Evolutionary conservation across 64 coral and sea anemone genomes (phyloP).

Genomic region (Pachyseris speciosa): DNA sequence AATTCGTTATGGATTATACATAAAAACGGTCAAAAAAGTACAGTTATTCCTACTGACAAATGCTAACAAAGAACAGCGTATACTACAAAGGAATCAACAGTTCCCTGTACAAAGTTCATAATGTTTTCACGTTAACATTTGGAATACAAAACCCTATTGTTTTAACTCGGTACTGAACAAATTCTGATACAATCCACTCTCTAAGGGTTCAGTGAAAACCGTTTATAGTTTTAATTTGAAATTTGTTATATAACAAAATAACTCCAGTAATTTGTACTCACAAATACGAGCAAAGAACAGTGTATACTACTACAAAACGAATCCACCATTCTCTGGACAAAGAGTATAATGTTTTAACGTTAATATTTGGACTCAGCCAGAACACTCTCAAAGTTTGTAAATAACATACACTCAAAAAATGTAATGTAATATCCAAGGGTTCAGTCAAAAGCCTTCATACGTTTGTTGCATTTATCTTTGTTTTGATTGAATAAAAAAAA

Average conservation of each 20-base stretch:
- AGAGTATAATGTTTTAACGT: neutral
- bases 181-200: neutral
- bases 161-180: neutral
- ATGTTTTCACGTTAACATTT: neutral
- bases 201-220: neutral
- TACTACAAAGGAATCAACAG: conserved; percentile 6
- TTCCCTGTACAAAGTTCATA: neutral
- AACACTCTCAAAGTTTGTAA: neutral
- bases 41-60: conserved; percentile 15
- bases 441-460: neutral
- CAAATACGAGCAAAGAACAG: conserved; percentile 12
- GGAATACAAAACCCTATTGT: neutral
- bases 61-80: conserved; percentile 21
- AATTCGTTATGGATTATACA: neutral
- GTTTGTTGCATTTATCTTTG: neutral
- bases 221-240: neutral
- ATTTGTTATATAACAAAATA: neutral
- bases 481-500: conserved; percentile 15
- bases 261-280: conserved; percentile 18
- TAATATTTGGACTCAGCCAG: neutral
- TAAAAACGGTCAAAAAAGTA: neutral
- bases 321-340: conserved; percentile 12
- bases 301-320: conserved; percentile 15
- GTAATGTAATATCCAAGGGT: neutral
- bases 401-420: neutral